Evolutionary conservation across 2,113 vertebrate genomes (phyloP).

Genomic region (Chaetodon trifascialis): DNA sequence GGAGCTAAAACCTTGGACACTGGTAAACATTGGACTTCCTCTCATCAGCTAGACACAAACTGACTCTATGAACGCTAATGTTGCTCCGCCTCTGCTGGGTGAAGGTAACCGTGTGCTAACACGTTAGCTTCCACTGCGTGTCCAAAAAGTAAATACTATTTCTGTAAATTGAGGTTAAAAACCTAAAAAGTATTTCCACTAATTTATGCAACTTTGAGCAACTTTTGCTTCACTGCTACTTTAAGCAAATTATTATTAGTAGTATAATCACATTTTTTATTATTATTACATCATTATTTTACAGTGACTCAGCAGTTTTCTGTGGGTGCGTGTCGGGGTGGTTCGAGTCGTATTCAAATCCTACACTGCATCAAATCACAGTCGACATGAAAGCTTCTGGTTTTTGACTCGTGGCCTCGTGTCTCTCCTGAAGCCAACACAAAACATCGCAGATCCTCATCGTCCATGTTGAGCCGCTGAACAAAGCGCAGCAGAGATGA

Average conservation of each 20-base stretch:
- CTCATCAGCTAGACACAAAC: too few species aligned
- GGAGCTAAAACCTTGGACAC: not conserved
- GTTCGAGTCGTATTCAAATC: not conserved
- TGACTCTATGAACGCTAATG: too few species aligned
- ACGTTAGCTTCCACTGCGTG: too few species aligned
- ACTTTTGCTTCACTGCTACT: not conserved
- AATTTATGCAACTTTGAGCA: too few species aligned
- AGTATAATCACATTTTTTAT: not conserved
- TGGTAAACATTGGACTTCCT: not conserved
- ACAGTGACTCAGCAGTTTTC: not conserved
- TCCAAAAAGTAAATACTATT: not conserved
- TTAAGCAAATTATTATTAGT: not conserved
- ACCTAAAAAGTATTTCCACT: too few species aligned
- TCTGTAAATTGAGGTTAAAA: too few species aligned
- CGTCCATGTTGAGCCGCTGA: slow-evolving; percentile 28
- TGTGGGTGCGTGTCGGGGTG: not conserved
- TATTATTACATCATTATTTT: not conserved
- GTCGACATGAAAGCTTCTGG: slow-evolving; percentile 20
- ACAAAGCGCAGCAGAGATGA: slow-evolving; percentile 82
- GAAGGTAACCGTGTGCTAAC: too few species aligned
- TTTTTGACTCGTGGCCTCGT: slow-evolving; percentile 22
- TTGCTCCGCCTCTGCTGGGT: too few species aligned
- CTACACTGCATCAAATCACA: slow-evolving; percentile 2
- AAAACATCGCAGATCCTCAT: slow-evolving; percentile 29
- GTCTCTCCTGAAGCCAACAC: slow-evolving; percentile 31